Evolutionary conservation across 2,888 invertebrate genomes (phyloP), one percentile per base, ranked within the genome.

Genomic region (Tetragonisca angustula): DNA sequence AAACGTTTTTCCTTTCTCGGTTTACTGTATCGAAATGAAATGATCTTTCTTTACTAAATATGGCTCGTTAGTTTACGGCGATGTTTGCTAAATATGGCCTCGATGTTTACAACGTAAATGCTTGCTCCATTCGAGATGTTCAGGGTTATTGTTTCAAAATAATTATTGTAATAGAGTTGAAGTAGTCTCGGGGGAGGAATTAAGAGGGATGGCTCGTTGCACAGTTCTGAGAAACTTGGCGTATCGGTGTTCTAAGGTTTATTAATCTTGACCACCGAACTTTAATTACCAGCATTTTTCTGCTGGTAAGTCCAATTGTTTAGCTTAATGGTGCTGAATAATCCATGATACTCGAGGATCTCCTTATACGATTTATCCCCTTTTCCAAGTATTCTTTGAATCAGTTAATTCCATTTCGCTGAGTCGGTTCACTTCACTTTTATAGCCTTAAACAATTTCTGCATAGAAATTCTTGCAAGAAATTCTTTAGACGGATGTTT

Each of bases 241-340:
- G 52, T 56, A 74, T 74, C 65, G 65, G 54, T 54, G 24, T 74
- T 74, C 74, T 21, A 65, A 43, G 43, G 54, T 74, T 65, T 65
- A 65, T 74, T 74, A 74, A 74, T 65, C 65, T 65, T 74, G 74
- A 74, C 74, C 74, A 56, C 6, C 24, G 65, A 74, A 74, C 74
- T 54, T 54, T 65, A 74, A 65, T 74, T 65, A 74, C 74, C 21
- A 24, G 13, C n/a, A 64, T 36, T 74, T 64, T 74, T 74, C 73
- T 64, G 13, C 11, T 4, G 32, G 32, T 27, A 56, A 64, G 19
- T 64, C 32, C n/a, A 24, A 74, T 62, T 74, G 52, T 62, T 64
- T 36, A n/a, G 32, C 50, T 62, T 62, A 62, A 74, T 17, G 52
- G 24, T 52, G 24, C 19, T 74, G 64, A 74, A 74, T 74, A 74